Conservation (phyloP, 92 coral and sea anemone genomes). For the Parazoanthus atlanticus region DNA sequence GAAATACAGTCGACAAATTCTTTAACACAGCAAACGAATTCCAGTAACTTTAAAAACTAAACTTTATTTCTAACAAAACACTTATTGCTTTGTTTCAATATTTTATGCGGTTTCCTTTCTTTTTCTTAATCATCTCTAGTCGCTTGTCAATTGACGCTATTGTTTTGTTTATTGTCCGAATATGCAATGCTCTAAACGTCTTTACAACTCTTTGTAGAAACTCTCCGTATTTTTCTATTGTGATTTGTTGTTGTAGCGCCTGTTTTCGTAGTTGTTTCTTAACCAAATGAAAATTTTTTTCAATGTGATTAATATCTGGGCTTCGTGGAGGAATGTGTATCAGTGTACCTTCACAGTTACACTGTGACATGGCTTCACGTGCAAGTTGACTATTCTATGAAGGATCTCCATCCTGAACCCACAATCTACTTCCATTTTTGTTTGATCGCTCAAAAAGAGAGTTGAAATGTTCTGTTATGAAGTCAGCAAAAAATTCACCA, state of each 20-base stretch:
- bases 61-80: background rate
- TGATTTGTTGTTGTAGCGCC: conserved; percentile 17
- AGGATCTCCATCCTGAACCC: conserved; percentile 68
- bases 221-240: background rate
- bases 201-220: background rate
- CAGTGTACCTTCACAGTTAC: conserved; percentile 25
- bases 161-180: background rate
- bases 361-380: conserved; percentile 42
- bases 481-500: conserved; percentile 44
- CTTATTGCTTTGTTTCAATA: background rate
- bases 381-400: conserved; percentile 58
- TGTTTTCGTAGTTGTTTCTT: conserved; percentile 10
- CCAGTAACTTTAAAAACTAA: background rate
- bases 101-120: background rate
- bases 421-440: conserved; percentile 38
- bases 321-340: conserved; percentile 54
- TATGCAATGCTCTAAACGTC: background rate
- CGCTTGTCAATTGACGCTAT: background rate
- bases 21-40: too few relatives aligned
- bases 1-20: too few relatives aligned
- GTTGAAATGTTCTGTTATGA: conserved; percentile 53
- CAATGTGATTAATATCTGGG: conserved; percentile 58
- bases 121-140: background rate
- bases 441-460: conserved; percentile 14
- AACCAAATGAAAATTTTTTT: conserved; percentile 39